Evolutionary conservation across 1,140 invertebrate species (phyloP).

Genomic region (Hydropsyche tenuis): DNA sequence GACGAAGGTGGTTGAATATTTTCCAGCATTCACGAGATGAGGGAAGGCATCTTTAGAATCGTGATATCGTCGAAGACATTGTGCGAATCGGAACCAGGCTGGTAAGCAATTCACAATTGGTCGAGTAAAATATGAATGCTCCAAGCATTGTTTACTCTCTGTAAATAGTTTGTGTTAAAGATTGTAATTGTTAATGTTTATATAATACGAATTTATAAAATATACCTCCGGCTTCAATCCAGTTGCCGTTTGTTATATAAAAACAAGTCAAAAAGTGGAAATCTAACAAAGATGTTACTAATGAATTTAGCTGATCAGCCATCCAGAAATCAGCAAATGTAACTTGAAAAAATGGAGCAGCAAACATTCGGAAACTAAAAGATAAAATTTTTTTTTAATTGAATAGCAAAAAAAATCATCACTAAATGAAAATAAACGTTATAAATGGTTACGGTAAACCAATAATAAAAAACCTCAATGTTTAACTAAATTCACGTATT

Average conservation of each 20-base stretch:
- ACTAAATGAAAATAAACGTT: too few relatives aligned
- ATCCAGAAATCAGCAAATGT: constrained; percentile 99
- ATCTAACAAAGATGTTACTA: constrained; percentile 89
- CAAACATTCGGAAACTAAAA: constrained; percentile 81
- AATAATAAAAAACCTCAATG: constrained; percentile 2
- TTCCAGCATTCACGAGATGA: constrained; percentile 96
- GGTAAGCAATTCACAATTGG: constrained; percentile 90
- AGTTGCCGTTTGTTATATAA: constrained; percentile 77
- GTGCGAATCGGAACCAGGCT: constrained; percentile 97
- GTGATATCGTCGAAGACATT: constrained; percentile 93
- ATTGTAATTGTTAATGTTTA: constrained; percentile 25
- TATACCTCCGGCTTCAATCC: constrained; percentile 69
- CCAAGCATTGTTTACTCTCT: constrained; percentile 63
- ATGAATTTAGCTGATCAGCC: constrained; percentile 96
- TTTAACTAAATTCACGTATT: background rate
- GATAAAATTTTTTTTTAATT: too few relatives aligned
- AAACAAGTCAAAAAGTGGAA: constrained; percentile 92
- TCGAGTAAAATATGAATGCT: constrained; percentile 70
- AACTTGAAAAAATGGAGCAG: constrained; percentile 94
- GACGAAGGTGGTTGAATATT: constrained; percentile 97
- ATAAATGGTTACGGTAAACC: too few relatives aligned
- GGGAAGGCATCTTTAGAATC: constrained; percentile 92
- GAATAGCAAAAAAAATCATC: too few relatives aligned
- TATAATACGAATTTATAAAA: constrained; percentile 10
- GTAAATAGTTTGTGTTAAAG: background rate